A percentile compares a stretch with the other conserved stretches of the same genome.
Conservation (phyloP, 2,888 invertebrate species). For the Scaptomyza tumidula region DNA sequence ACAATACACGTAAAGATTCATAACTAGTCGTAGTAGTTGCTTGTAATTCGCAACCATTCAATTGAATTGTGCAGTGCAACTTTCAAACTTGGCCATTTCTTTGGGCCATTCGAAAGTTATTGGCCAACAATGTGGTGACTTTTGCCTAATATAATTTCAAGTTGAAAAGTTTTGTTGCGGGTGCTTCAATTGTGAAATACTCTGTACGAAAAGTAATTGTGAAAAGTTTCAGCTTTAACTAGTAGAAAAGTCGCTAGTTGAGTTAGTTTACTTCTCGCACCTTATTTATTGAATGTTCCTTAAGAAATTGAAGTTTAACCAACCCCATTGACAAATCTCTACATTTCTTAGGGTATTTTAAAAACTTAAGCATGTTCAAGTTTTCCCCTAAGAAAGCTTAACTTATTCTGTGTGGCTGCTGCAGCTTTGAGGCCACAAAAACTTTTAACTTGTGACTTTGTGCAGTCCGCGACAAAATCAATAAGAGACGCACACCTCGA, state of each 20-base stretch:
- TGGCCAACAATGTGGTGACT: conserved; percentile 44
- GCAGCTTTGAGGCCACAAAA: conserved; percentile 16
- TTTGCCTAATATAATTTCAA: conserved; percentile 12
- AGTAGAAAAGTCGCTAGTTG: background rate
- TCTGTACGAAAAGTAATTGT: background rate
- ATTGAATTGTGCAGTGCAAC: conserved; percentile 55
- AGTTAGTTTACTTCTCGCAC: background rate
- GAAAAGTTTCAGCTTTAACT: background rate
- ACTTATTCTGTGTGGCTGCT: conserved; percentile 15
- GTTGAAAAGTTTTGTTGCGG: background rate
- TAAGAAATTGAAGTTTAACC: too few species aligned
- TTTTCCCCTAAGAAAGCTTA: conserved; percentile 16
- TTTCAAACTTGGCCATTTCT: conserved; percentile 74
- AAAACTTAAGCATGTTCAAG: conserved; percentile 15
- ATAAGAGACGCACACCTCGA: conserved; percentile 45
- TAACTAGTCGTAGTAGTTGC: background rate
- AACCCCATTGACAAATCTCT: background rate
- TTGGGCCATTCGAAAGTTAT: conserved; percentile 68
- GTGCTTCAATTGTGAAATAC: background rate
- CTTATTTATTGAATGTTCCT: too few species aligned
- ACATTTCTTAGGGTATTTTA: conserved; percentile 6
- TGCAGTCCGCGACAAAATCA: conserved; percentile 42
- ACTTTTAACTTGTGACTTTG: conserved; percentile 21
- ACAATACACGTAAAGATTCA: conserved; percentile 27
- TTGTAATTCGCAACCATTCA: conserved; percentile 68